phyloP scores from a whole-genome alignment of 2,888 invertebrate species.

The Xylota sylvarum region DNA sequence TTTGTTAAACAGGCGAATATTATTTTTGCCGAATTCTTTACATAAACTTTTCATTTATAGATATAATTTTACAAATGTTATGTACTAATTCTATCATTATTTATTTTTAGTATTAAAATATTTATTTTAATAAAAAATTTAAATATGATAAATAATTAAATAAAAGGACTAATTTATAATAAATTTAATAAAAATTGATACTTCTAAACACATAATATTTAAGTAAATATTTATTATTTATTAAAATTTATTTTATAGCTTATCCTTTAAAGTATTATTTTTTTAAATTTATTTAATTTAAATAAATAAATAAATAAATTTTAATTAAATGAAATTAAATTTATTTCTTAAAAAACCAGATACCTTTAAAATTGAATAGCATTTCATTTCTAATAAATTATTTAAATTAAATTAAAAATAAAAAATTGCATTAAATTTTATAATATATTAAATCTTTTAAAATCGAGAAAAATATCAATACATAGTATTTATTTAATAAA shows the following conservation, averaged over 20 bases:
- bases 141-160: slow-evolving; percentile 84
- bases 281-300: slow-evolving; percentile 82
- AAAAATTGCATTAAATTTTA: slow-evolving; percentile 86
- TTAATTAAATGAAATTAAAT: slow-evolving; percentile 85
- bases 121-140: slow-evolving; percentile 84
- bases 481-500: slow-evolving; percentile 86
- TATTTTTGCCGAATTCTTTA: no score
- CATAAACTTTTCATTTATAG: slow-evolving; percentile 83
- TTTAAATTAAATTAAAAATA: slow-evolving; percentile 88
- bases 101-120: slow-evolving; percentile 84
- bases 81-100: slow-evolving; percentile 88
- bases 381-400: slow-evolving; percentile 88
- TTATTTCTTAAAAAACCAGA: no score
- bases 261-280: slow-evolving; percentile 87
- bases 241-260: slow-evolving; percentile 87
- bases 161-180: no score
- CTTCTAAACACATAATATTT: slow-evolving; percentile 87
- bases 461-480: slow-evolving; percentile 87
- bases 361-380: no score
- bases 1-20: no score
- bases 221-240: slow-evolving; percentile 84
- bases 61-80: slow-evolving; percentile 80
- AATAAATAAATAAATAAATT: slow-evolving; percentile 80
- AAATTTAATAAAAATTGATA: no score
- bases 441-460: slow-evolving; percentile 88